A percentile compares a stretch with the other conserved stretches of the same genome.
These are phyloP conservation scores for Phyllostomus discolor DNA, from an alignment of 2,113 vertebrate genomes.

Conservation along the genomic window DNA sequence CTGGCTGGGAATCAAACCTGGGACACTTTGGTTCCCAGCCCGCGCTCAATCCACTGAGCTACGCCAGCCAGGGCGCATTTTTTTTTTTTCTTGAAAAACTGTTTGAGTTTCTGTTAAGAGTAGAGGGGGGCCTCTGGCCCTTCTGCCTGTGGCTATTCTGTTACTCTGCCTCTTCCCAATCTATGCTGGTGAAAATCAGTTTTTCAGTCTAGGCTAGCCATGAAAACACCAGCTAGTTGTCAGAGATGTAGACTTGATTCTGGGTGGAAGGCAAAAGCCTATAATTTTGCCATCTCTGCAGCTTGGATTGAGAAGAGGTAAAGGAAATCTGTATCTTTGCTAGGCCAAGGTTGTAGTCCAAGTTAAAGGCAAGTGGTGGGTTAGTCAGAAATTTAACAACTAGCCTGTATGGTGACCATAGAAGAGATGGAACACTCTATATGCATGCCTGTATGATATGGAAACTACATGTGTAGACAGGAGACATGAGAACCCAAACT, in stretches of 20 bases:
- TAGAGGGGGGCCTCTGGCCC: neutral
- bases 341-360: neutral
- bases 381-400: neutral
- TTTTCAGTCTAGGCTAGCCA: neutral
- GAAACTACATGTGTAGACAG: neutral
- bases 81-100: neutral
- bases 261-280: neutral
- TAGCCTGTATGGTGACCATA: neutral
- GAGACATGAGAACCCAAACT: neutral
- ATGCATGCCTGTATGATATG: neutral
- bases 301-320: neutral
- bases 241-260: neutral
- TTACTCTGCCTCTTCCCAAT: neutral
- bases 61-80: too few species aligned
- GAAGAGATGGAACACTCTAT: neutral
- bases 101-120: neutral
- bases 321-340: neutral
- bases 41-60: too few species aligned
- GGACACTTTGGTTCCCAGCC: too few species aligned
- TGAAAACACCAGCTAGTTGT: neutral
- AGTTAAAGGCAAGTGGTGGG: neutral
- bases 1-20: too few species aligned
- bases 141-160: neutral
- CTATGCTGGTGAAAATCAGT: neutral
- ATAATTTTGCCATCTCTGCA: neutral